These are phyloP conservation scores for Myotis planiceps DNA, from an alignment of 2,797 vertebrate genomes.

Conservation along the genomic window DNA sequence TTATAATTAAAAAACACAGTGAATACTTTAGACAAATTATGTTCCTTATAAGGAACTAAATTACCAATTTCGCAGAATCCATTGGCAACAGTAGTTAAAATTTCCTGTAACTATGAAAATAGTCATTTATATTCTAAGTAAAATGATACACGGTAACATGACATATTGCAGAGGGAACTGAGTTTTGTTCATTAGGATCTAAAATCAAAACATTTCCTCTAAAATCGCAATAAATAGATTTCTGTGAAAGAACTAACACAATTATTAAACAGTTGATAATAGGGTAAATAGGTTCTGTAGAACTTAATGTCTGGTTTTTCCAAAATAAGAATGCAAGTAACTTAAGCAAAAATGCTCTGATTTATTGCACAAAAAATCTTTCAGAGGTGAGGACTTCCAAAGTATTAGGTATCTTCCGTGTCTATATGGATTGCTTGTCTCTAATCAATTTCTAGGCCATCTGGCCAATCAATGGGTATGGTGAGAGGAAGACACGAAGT, in stretches of 20 bases:
- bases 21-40: neutral
- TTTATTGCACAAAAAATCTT: neutral
- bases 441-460: neutral
- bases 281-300: neutral
- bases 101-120: constrained; percentile 35
- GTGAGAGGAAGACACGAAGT: neutral
- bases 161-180: neutral
- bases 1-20: constrained; percentile 26
- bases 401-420: neutral
- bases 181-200: neutral
- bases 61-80: neutral
- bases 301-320: neutral
- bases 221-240: neutral
- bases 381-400: neutral
- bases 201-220: constrained; percentile 20
- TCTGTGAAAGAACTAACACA: neutral
- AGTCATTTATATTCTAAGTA: neutral
- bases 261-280: neutral
- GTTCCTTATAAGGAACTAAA: constrained; percentile 30
- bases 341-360: neutral
- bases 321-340: neutral
- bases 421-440: neutral
- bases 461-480: neutral
- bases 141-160: neutral
- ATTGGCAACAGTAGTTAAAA: neutral